These are phyloP conservation scores for Scophthalmus maximus DNA, from an alignment of 2,113 vertebrate species.

Conservation along the genomic window DNA sequence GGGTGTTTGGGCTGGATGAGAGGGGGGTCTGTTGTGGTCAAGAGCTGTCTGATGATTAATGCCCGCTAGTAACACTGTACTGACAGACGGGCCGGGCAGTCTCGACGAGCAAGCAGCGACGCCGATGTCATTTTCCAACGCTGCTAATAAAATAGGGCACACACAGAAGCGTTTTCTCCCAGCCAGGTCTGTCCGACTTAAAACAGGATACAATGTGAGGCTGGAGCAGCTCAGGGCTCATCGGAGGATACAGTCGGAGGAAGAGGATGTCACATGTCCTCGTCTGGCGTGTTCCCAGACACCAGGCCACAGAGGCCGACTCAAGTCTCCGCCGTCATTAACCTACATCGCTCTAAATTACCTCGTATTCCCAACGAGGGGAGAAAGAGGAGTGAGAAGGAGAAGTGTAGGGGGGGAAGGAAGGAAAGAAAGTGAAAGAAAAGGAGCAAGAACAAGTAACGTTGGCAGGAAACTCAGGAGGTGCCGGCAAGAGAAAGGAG, in stretches of 20 bases:
- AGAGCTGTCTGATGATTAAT: constrained; percentile 70
- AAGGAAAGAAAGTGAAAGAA: constrained; percentile 25
- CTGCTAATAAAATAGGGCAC: constrained; percentile 24
- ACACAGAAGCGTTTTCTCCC: constrained; percentile 2
- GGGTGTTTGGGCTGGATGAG: constrained; percentile 43
- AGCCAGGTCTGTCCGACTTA: constrained; percentile 26
- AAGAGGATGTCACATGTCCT: constrained; percentile 66
- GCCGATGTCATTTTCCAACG: background rate
- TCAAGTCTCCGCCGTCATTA: constrained; percentile 77
- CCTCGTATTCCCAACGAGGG: constrained; percentile 70
- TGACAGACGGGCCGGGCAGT: constrained; percentile 47
- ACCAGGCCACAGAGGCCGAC: constrained; percentile 56
- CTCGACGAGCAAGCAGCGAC: constrained; percentile 1
- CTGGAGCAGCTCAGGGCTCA: constrained; percentile 44
- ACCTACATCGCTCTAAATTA: constrained; percentile 79
- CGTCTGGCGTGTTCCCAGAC: constrained; percentile 67
- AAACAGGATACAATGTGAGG: constrained; percentile 40
- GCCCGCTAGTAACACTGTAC: constrained; percentile 44
- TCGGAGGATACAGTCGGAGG: constrained; percentile 28
- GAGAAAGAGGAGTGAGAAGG: constrained; percentile 10
- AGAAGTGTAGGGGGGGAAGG: constrained; percentile 10
- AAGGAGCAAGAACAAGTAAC: constrained; percentile 23
- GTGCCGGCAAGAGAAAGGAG: constrained; percentile 37
- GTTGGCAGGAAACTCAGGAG: constrained; percentile 33
- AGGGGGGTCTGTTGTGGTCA: constrained; percentile 50